Evolutionary conservation across 1,140 invertebrate species (phyloP).

Genomic region (Watersipora subatra): DNA sequence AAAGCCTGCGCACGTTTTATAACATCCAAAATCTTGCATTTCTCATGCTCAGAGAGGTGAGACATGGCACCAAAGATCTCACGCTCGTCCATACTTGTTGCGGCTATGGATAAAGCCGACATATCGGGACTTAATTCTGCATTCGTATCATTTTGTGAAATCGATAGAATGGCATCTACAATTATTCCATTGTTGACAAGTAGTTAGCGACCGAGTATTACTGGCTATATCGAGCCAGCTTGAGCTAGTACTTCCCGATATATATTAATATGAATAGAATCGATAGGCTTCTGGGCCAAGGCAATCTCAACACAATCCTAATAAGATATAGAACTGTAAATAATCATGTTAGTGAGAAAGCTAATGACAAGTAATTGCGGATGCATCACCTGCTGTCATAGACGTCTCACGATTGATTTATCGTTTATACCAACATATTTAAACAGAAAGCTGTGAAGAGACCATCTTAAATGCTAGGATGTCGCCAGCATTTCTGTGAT

Average conservation of each 20-base stretch:
- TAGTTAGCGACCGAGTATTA: neutral
- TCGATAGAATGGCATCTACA: neutral
- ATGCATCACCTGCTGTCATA: neutral
- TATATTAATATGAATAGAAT: too few relatives aligned
- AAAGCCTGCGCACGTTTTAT: neutral
- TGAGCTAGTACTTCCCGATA: too few relatives aligned
- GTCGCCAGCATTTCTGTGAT: neutral
- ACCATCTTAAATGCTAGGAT: neutral
- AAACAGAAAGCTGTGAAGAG: neutral
- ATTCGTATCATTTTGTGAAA: neutral
- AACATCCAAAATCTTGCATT: neutral
- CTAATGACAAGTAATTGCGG: neutral
- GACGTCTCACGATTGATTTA: neutral
- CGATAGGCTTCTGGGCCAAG: too few relatives aligned
- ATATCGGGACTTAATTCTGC: neutral
- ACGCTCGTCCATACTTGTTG: neutral
- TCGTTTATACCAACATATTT: neutral
- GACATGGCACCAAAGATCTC: neutral
- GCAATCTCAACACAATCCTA: too few relatives aligned
- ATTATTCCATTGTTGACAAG: neutral
- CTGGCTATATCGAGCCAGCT: neutral
- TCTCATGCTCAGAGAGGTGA: neutral
- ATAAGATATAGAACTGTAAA: neutral
- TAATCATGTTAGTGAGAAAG: neutral
- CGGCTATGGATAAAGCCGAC: neutral